Conservation (phyloP, 2,113 vertebrate species). For the Gymnarchus niloticus region DNA sequence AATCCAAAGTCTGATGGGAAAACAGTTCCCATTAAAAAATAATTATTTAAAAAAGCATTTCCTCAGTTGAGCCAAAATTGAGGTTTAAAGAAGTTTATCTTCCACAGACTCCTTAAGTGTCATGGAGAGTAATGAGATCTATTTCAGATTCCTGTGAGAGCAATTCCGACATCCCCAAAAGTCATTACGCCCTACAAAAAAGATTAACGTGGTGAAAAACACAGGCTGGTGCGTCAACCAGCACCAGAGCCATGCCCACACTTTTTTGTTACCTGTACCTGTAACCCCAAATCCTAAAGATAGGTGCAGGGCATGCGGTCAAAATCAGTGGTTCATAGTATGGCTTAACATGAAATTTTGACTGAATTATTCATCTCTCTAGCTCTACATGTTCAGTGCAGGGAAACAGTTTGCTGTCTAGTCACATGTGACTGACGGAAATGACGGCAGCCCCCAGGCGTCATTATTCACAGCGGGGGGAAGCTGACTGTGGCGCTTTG, state of each 20-base stretch:
- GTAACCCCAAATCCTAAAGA: background rate
- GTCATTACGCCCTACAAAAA: conserved; percentile 44
- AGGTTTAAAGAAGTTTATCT: conserved; percentile 46
- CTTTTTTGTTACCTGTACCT: background rate
- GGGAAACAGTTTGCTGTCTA: background rate
- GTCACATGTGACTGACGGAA: background rate
- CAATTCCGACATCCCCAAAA: conserved; percentile 46
- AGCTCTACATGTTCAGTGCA: background rate
- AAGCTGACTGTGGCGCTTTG: background rate
- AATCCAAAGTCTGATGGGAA: background rate
- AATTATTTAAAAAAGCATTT: background rate
- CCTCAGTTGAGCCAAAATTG: conserved; percentile 26
- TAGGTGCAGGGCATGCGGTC: background rate
- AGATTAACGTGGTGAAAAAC: conserved; percentile 29
- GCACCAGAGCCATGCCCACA: background rate
- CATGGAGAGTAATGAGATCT: conserved; percentile 51
- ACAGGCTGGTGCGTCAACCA: background rate
- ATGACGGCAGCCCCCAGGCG: no score
- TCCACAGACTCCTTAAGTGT: conserved; percentile 39
- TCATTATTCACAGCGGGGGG: no score
- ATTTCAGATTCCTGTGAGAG: conserved; percentile 54
- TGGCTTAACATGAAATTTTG: background rate
- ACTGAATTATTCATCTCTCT: background rate
- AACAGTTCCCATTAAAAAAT: conserved; percentile 15
- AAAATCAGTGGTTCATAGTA: background rate